Conservation (phyloP, 1,140 invertebrate species). For the Drosophila watanabei region DNA sequence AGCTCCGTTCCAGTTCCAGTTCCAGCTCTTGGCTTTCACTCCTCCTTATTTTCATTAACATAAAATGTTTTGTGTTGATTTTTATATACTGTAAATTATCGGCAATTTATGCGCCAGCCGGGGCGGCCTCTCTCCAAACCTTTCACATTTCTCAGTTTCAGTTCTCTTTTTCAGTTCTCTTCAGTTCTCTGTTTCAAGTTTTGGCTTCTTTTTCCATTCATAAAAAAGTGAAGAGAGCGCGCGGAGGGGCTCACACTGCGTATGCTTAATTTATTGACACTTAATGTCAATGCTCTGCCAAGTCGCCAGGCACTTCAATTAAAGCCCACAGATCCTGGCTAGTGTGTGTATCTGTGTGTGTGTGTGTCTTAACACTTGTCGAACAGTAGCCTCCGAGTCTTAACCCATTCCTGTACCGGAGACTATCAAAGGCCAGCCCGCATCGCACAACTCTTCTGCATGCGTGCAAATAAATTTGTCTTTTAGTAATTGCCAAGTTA, state of each 20-base stretch:
- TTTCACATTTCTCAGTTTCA: slow-evolving; percentile 68
- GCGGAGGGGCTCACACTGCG: slow-evolving; percentile 64
- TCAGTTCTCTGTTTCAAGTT: not conserved
- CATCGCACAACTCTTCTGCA: slow-evolving; percentile 57
- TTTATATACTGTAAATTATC: slow-evolving; percentile 80
- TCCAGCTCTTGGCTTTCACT: slow-evolving; percentile 62
- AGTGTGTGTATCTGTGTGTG: slow-evolving; percentile 29
- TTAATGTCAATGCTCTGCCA: slow-evolving; percentile 81
- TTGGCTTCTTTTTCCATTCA: slow-evolving; percentile 56
- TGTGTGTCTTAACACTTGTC: slow-evolving; percentile 80
- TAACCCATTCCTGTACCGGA: not conserved
- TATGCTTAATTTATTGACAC: slow-evolving; percentile 84
- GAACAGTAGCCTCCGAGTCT: slow-evolving; percentile 57
- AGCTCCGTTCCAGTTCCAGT: slow-evolving; percentile 30
- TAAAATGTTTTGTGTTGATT: slow-evolving; percentile 85
- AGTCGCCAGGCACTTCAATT: slow-evolving; percentile 78
- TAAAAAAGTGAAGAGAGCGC: slow-evolving; percentile 47
- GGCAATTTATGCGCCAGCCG: slow-evolving; percentile 64
- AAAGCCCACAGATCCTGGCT: slow-evolving; percentile 36
- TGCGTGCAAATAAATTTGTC: slow-evolving; percentile 85
- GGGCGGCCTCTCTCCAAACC: slow-evolving; percentile 46
- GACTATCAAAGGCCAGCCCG: slow-evolving; percentile 30
- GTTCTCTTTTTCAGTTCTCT: not conserved
- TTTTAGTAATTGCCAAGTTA: slow-evolving; percentile 81
- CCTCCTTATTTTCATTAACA: slow-evolving; percentile 76